Percentiles rank a stretch among this genome's conserved stretches.
Evolutionary conservation across 2,888 invertebrate species (phyloP).

Genomic region (Acronicta alni): DNA sequence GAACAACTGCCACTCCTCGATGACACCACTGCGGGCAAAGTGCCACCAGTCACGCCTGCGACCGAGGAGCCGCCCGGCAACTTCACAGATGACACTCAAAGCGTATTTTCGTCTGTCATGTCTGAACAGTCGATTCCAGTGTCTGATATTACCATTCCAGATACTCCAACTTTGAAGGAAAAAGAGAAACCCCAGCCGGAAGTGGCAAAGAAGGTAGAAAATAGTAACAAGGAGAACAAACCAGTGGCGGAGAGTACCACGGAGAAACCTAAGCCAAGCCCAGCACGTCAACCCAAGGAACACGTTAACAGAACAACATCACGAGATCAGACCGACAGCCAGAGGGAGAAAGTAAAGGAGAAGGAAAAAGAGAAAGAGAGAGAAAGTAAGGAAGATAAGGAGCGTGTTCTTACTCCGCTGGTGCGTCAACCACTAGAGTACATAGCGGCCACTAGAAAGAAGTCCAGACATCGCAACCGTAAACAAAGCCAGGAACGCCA

Average conservation of each 20-base stretch:
- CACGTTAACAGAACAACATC: constrained; percentile 61
- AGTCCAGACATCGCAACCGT: constrained; percentile 91
- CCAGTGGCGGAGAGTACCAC: constrained; percentile 72
- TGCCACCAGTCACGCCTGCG: constrained; percentile 92
- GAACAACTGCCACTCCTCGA: constrained; percentile 93
- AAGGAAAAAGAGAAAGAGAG: constrained; percentile 63
- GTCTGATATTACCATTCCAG: constrained; percentile 90
- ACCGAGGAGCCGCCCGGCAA: constrained; percentile 91
- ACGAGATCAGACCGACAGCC: constrained; percentile 57
- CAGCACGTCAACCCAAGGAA: constrained; percentile 63
- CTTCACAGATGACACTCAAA: constrained; percentile 92
- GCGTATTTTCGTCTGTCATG: constrained; percentile 93
- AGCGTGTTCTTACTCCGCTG: constrained; percentile 90
- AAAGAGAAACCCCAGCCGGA: constrained; percentile 71
- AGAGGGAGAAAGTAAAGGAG: constrained; percentile 54
- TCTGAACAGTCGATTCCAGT: constrained; percentile 92
- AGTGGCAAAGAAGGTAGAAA: constrained; percentile 73
- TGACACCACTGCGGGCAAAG: constrained; percentile 89
- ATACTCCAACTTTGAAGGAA: constrained; percentile 87
- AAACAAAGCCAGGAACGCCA: constrained; percentile 90
- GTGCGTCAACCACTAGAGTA: constrained; percentile 94
- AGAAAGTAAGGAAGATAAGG: constrained; percentile 78
- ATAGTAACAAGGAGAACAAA: constrained; percentile 76
- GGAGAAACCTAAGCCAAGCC: constrained; percentile 66
- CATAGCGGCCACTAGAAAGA: constrained; percentile 92